These are phyloP conservation scores for Hypotaenidia philippensis DNA, from an alignment of 2,797 vertebrate genomes.

Conservation along the genomic window DNA sequence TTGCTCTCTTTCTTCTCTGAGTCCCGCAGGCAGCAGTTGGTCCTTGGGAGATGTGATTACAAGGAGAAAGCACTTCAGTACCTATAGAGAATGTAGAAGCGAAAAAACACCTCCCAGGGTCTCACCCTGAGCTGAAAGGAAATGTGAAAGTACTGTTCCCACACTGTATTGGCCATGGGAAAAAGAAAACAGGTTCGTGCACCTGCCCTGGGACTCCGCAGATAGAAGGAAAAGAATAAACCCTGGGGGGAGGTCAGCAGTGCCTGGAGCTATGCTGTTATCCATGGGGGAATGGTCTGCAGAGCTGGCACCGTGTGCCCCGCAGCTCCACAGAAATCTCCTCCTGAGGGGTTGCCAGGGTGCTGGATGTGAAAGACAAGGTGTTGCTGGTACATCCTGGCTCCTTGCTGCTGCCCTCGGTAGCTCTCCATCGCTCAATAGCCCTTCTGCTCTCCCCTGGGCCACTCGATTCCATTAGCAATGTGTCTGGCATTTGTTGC, in stretches of 20 bases:
- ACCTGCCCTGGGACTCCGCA: not conserved
- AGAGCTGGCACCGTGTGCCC: not conserved
- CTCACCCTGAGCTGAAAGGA: not conserved
- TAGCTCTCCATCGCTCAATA: not conserved
- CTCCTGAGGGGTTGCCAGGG: not conserved
- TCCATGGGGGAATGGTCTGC: not conserved
- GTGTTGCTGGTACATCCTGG: rapidly evolving
- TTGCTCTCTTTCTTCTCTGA: not conserved
- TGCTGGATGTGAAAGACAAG: not conserved
- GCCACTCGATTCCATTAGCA: not conserved
- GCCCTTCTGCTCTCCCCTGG: not conserved
- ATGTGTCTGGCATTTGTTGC: not conserved
- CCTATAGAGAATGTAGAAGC: not conserved
- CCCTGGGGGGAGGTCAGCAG: not conserved
- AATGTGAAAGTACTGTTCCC: not conserved
- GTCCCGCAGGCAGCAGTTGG: not conserved
- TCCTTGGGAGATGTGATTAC: not conserved
- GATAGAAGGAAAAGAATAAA: not conserved
- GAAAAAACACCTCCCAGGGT: not conserved
- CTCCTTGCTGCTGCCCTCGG: not conserved
- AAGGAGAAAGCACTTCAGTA: not conserved
- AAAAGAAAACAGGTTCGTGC: not conserved
- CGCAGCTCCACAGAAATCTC: not conserved
- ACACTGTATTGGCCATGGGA: not conserved
- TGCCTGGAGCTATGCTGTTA: not conserved